Base-by-base conservation (phyloP, 1,140 invertebrate genomes). In the Oppia nitens region DNA sequence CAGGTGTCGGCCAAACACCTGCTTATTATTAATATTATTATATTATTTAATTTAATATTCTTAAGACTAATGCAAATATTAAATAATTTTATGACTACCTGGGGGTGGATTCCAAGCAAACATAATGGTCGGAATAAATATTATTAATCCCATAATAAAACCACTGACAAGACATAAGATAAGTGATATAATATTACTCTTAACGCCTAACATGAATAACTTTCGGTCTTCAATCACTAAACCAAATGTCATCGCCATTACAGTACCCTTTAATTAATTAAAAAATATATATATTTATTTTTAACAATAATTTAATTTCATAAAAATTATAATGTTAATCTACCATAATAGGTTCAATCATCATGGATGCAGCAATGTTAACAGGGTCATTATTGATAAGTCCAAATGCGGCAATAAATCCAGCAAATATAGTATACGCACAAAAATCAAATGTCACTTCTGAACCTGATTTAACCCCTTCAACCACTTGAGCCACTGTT, bases 361-460 rank as follows among this genome's bases (percentile, higher is more conserved):
- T 73, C 86, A 90, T 90, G 45, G 83, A 84, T 17, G 85, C 85
- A 20, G 87, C 84, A 53, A 90, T 79, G 66, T 86, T 82, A 0
- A 86, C 84, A 1, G 84, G 79, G 62, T 79, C 85, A 67, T 85
- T 81, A 69, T 90, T 85, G 1, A 85, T 74, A 29, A 90, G 71
- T 12, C 85, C 85, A 52, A 87, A 74, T 9, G 80, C 77, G 28
- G 80, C 79, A 28, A 82, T 72, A n/a, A 74, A 60, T 40, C 61
- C 60, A 2, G 64, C 61, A 12, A 62, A 60, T 12, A 63, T 26
- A 21, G 60, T 79, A 40, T 88, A 70, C 54, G 83, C 74, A 21
- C 87, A 71, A 68, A 83, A 89, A 72, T 89, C 85, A 69, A 88
- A 89, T 1, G 83, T 84, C 32, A 87, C 72, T 57, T 80, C 77